Evolutionary conservation across 2,888 invertebrate genomes (phyloP).

Genomic region (Bombylius discolor): DNA sequence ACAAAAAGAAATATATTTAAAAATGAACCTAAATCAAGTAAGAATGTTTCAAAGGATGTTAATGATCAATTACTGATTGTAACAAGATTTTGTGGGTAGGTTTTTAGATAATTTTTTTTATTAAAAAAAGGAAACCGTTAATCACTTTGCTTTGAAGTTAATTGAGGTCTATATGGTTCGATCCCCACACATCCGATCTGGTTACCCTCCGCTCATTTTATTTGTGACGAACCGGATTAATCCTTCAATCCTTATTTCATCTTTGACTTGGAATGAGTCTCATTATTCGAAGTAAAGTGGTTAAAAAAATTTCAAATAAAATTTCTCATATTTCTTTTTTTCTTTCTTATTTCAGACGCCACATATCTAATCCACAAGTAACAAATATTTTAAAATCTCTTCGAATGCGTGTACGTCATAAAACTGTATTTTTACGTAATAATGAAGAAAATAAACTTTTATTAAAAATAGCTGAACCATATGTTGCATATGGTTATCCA

Average conservation of each 20-base stretch:
- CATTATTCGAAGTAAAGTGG: too few relatives aligned
- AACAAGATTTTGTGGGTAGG: constrained; percentile 29
- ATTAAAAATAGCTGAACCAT: constrained; percentile 33
- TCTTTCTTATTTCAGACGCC: background rate
- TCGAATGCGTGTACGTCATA: constrained; percentile 24
- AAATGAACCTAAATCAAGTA: too few relatives aligned
- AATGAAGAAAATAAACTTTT: constrained; percentile 30
- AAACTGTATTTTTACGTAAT: constrained; percentile 31
- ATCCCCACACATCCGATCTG: too few relatives aligned
- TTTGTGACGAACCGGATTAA: too few relatives aligned
- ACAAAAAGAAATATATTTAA: background rate
- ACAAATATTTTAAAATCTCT: constrained; percentile 26
- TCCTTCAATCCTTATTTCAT: background rate
- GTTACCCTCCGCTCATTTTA: too few relatives aligned
- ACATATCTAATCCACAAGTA: constrained; percentile 18
- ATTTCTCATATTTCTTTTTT: background rate
- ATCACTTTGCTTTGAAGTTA: too few relatives aligned
- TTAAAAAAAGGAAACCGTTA: too few relatives aligned
- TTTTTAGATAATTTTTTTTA: constrained; percentile 9
- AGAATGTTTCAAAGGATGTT: background rate
- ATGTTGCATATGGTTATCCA: constrained; percentile 32
- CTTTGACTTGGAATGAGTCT: background rate
- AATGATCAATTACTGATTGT: constrained; percentile 27
- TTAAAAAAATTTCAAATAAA: too few relatives aligned
- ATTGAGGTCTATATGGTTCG: too few relatives aligned